Percentiles rank a stretch among this genome's conserved stretches.
Conservation (phyloP, 1,140 invertebrate species). For the Cotesia chilonis region DNA sequence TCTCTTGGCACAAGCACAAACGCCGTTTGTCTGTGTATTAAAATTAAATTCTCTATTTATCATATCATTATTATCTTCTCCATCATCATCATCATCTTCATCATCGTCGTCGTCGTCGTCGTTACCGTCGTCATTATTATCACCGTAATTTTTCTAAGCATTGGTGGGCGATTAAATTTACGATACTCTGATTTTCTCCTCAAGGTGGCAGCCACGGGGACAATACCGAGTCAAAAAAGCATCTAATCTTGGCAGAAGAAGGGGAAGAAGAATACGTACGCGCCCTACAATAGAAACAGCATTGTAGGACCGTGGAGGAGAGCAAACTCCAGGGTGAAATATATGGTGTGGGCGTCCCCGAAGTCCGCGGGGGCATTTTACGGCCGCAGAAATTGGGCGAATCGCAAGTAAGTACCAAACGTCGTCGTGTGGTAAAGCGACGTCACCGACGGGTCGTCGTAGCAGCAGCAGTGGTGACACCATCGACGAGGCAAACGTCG, state of each 20-base stretch:
- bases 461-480: conserved; percentile 46
- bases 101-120: not conserved
- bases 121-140: no score
- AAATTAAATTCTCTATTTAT: not conserved
- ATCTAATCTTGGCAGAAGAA: not conserved
- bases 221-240: not conserved
- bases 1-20: conserved; percentile 21
- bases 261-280: conserved; percentile 1
- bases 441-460: conserved; percentile 49
- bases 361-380: conserved; percentile 52
- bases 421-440: conserved; percentile 56
- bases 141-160: not conserved
- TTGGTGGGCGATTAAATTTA: not conserved
- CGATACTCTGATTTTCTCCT: not conserved
- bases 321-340: conserved; percentile 47
- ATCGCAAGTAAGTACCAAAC: conserved; percentile 58
- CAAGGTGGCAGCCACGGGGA: not conserved
- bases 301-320: conserved; percentile 26
- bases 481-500: conserved; percentile 39
- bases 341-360: conserved; percentile 56
- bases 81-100: not conserved
- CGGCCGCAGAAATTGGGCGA: conserved; percentile 59
- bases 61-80: not conserved
- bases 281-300: not conserved
- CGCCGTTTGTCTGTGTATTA: not conserved